Percentiles rank a stretch among this genome's conserved stretches.
Conservation (phyloP, 2,888 invertebrate species). For the Eulithis prunata region DNA sequence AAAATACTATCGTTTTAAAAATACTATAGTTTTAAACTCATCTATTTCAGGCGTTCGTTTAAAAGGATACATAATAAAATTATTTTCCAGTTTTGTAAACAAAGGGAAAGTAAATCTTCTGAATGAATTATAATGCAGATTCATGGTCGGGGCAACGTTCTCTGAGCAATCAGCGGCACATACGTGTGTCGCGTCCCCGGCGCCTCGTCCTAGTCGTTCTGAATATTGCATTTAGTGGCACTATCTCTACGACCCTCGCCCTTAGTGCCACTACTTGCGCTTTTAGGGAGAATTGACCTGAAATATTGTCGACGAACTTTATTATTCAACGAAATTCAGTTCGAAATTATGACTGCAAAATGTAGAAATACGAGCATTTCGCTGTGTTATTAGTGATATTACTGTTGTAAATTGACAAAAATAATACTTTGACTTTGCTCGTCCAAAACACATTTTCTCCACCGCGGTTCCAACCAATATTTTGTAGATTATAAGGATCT, state of each 20-base stretch:
- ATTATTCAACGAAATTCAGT: conserved; percentile 22
- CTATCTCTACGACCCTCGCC: conserved; percentile 52
- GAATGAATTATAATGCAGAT: conserved; percentile 59
- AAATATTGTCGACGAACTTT: conserved; percentile 32
- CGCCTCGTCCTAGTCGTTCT: conserved; percentile 69
- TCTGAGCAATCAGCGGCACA: conserved; percentile 73
- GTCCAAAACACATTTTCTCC: too few species aligned
- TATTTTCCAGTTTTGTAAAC: conserved; percentile 21
- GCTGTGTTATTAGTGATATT: too few species aligned
- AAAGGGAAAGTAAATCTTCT: conserved; percentile 41
- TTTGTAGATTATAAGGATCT: too few species aligned
- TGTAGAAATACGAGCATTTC: too few species aligned
- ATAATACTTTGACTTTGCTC: too few species aligned
- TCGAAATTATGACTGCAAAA: conserved; percentile 7
- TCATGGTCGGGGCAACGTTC: conserved; percentile 66
- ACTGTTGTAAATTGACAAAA: too few species aligned
- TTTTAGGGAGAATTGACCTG: conserved; percentile 40
- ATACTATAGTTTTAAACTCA: background rate
- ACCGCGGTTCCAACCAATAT: too few species aligned
- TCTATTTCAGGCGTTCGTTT: background rate
- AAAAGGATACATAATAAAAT: conserved; percentile 16
- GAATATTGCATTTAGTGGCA: conserved; percentile 77
- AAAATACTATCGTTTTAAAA: background rate
- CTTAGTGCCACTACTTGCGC: conserved; percentile 40
- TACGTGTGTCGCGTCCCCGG: conserved; percentile 65